Percentiles rank a stretch among this genome's conserved stretches.
phyloP scores from a whole-genome alignment of 2,888 invertebrate species.

The Seladonia tumulorum region DNA sequence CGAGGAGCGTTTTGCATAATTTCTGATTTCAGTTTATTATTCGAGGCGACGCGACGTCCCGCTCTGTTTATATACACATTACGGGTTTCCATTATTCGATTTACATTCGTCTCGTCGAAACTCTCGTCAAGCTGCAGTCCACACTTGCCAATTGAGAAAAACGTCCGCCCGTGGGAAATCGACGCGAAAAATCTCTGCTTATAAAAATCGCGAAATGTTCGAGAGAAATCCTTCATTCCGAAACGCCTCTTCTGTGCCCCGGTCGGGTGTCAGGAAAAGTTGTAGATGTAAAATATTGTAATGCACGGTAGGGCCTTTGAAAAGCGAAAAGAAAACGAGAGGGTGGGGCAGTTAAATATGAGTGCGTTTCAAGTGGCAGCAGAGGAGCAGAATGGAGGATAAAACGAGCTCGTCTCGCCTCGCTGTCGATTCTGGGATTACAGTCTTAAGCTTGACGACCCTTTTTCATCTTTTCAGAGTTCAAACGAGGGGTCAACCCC shows the following conservation, averaged over 20 bases:
- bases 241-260: background rate
- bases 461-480: conserved; percentile 63
- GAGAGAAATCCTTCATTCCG: conserved; percentile 17
- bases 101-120: conserved; percentile 28
- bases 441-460: conserved; percentile 53
- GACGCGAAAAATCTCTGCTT: background rate
- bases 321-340: conserved; percentile 55
- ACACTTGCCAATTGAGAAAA: background rate
- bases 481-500: conserved; percentile 60
- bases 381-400: conserved; percentile 40
- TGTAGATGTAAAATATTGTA: conserved; percentile 49
- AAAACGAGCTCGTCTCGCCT: conserved; percentile 51
- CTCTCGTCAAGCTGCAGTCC: background rate
- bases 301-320: conserved; percentile 39
- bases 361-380: conserved; percentile 54
- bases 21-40: conserved; percentile 9
- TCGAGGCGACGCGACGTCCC: background rate
- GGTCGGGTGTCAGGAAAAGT: conserved; percentile 7
- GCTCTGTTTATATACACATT: background rate
- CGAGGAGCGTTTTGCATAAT: conserved; percentile 26
- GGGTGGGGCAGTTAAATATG: conserved; percentile 57
- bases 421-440: conserved; percentile 62
- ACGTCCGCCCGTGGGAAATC: background rate
- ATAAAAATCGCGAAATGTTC: background rate
- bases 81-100: conserved; percentile 14